Evolutionary conservation across 2,888 invertebrate species (phyloP), one percentile per base, ranked within the genome.

Genomic region (Drosophila engyochracea): DNA sequence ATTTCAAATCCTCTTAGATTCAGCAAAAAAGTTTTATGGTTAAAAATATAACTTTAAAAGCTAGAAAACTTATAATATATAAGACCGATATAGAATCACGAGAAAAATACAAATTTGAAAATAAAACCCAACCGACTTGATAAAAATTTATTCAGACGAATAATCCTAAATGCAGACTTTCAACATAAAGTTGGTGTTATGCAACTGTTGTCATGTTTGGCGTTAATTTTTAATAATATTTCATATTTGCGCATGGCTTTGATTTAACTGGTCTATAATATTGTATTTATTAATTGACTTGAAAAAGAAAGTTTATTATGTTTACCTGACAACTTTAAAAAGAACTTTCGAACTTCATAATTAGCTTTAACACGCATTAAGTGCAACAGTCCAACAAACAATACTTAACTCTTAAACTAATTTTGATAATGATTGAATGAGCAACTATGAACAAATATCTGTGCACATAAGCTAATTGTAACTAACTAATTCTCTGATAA

Each of bases 181-280:
- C 19, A 22, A 30, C n/a, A 28, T 19, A 7, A 25, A 22, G 25
- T 31, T 68, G 31, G 47, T 58, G 28, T 35, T 64, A 70, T 69
- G 81, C 83, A 73, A 70, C 61, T 74, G 51, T 53, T 64, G 37
- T 64, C 59, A 39, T 54, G 35, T 49, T 70, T 68, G 57, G 49
- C 47, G 35, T 80, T 69, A 64, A 55, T 59, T 76, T 58, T 67
- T 69, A 63, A 58, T 63, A 63, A 62, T 70, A 61, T 47, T 47
- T 47, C n/a, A 31, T 30, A 57, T 68, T 72, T 81, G 65, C 78
- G 86, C 82, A 85, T 82, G 86, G 63, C 71, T 74, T 82, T 77
- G 62, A 69, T 67, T 82, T 79, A 10, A 54, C 57, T 54, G 77
- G 54, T 77, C 69, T 47, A 44, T 30, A 62, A 69, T 49, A 62